Conservation (phyloP, 2,797 vertebrate genomes). For the Acipenser oxyrinchus region DNA sequence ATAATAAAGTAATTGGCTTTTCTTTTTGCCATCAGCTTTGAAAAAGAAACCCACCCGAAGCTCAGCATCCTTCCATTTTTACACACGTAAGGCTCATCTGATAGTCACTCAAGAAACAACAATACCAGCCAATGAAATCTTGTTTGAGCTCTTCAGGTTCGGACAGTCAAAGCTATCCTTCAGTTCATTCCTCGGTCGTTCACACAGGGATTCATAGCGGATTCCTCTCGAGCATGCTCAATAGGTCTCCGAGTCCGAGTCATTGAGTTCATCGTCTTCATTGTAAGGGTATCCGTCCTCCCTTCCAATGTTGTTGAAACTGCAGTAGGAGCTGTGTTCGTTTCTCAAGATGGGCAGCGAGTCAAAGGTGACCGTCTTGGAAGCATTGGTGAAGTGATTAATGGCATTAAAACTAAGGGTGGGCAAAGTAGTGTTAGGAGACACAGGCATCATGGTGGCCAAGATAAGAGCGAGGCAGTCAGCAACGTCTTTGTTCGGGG, state of each 20-base stretch:
- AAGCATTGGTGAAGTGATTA: constrained; percentile 89
- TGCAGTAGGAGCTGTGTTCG: constrained; percentile 87
- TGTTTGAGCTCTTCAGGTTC: neutral
- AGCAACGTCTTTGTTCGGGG: constrained; percentile 94
- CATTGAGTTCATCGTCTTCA: constrained; percentile 88
- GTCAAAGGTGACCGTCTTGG: constrained; percentile 88
- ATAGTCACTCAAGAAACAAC: neutral
- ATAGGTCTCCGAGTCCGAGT: constrained; percentile 96
- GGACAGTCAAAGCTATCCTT: neutral
- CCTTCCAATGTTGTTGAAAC: constrained; percentile 88
- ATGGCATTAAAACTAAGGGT: constrained; percentile 83
- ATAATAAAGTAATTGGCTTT: constrained; percentile 2
- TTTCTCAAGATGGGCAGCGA: constrained; percentile 77
- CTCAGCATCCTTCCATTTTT: neutral
- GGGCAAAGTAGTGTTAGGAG: constrained; percentile 74
- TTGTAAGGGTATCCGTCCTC: constrained; percentile 77
- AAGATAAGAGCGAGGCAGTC: constrained; percentile 95
- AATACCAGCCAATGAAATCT: neutral
- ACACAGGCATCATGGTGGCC: constrained; percentile 97
- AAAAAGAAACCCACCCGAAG: neutral
- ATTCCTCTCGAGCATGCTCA: constrained; percentile 42
- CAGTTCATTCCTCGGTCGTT: constrained; percentile 15
- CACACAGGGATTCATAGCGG: constrained; percentile 11
- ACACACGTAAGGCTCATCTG: neutral
- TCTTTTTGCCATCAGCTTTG: neutral